Conservation (phyloP, 2,888 invertebrate species). For the Tenodera sinensis region DNA sequence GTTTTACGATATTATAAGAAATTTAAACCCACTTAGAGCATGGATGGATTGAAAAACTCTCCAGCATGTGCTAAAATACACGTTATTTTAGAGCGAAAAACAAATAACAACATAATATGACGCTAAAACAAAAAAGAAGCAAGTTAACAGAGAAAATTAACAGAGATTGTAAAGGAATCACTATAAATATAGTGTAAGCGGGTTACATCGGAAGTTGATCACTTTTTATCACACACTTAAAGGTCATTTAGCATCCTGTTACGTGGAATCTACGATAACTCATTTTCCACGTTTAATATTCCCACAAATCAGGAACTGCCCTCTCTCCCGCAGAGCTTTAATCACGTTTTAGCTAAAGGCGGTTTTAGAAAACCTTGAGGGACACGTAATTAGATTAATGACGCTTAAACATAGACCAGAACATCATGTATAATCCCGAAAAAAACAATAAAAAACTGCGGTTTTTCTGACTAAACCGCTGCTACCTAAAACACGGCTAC, state of each 20-base stretch:
- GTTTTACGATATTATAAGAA: too few species aligned
- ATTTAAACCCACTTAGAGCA: too few species aligned
- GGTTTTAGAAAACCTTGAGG: not conserved
- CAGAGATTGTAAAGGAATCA: not conserved
- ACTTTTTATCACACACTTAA: not conserved
- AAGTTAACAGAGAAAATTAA: not conserved
- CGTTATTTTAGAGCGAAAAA: not conserved
- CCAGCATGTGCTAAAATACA: too few species aligned
- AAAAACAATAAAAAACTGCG: not conserved
- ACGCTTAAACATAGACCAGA: not conserved
- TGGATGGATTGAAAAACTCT: too few species aligned
- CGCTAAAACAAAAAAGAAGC: not conserved
- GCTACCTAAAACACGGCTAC: not conserved
- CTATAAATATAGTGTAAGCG: not conserved
- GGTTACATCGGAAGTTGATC: not conserved
- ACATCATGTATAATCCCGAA: not conserved
- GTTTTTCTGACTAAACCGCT: not conserved
- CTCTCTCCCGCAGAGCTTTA: not conserved
- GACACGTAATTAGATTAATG: not conserved
- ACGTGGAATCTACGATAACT: not conserved
- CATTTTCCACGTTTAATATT: not conserved
- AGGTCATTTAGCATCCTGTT: not conserved
- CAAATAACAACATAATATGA: not conserved
- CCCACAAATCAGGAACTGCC: not conserved
- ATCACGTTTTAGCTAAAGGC: not conserved